phyloP scores from a whole-genome alignment of 2,113 vertebrate species.

The Periophthalmus modestus region DNA sequence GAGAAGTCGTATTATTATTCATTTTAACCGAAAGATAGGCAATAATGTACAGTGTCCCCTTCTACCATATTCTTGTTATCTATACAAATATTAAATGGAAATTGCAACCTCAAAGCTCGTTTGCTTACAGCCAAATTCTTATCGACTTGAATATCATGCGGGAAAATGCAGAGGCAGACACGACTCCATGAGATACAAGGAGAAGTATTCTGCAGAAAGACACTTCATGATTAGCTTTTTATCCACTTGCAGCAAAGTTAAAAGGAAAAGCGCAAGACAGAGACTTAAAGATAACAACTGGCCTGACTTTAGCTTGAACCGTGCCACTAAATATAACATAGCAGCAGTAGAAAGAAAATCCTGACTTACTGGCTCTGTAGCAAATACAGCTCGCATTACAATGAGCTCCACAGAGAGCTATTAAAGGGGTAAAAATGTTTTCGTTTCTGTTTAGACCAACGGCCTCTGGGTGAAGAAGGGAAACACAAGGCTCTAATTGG shows the following conservation, averaged over 20 bases:
- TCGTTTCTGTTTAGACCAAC: slow-evolving; percentile 40
- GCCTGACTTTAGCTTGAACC: slow-evolving; percentile 34
- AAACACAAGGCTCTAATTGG: slow-evolving; percentile 56
- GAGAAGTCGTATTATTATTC: slow-evolving; percentile 31
- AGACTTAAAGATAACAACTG: slow-evolving; percentile 20
- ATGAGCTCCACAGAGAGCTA: slow-evolving; percentile 57
- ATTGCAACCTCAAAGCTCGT: slow-evolving; percentile 61
- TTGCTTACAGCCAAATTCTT: slow-evolving; percentile 65
- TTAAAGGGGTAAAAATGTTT: slow-evolving; percentile 55
- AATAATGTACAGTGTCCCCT: slow-evolving; percentile 42
- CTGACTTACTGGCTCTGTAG: slow-evolving; percentile 23
- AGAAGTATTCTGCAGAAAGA: slow-evolving; percentile 24
- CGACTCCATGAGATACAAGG: slow-evolving; percentile 32
- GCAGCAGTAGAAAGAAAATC: slow-evolving; percentile 42
- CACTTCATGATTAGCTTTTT: slow-evolving; percentile 42
- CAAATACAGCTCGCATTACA: slow-evolving; percentile 34
- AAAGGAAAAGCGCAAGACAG: slow-evolving; percentile 26
- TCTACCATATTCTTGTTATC: slow-evolving; percentile 47
- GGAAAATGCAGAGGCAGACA: slow-evolving; percentile 37
- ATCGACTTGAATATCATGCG: slow-evolving; percentile 53
- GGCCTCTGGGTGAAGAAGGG: slow-evolving; percentile 40
- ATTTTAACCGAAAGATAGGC: slow-evolving; percentile 29
- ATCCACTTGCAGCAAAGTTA: slow-evolving; percentile 35
- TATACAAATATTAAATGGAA: slow-evolving; percentile 54
- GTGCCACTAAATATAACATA: slow-evolving; percentile 21